Evolutionary conservation across 2,113 vertebrate species (phyloP), one percentile per base, ranked within the genome.

Genomic region (Bambusicola thoracicus): DNA sequence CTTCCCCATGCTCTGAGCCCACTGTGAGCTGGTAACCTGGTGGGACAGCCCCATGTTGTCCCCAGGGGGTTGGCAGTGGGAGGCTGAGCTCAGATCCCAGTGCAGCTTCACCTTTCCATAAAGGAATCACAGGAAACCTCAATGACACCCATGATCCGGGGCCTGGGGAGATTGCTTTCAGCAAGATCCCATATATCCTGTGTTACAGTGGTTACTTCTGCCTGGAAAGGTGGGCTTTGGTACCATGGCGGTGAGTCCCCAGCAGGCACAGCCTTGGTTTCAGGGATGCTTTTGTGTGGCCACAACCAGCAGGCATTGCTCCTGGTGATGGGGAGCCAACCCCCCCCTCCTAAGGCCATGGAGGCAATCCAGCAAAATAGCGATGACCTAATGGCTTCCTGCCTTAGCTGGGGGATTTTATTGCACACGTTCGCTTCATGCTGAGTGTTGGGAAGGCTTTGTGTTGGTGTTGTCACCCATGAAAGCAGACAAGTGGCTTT

Each of bases 181-280:
- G 17, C 75, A 61, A n/a, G 18, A 13, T 20, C n/a, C 24, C 53
- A 40, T 22, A 11, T 5, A 22, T 13, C 30, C 34, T 41, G 1
- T 3, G 34, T 41, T 0, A 21, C 2, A 49, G 40, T 49, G 44
- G 59, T 74, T 41, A 9, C n/a, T 89, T 49, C n/a, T 56, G 18
- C 43, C 53, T 11, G 0, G 0, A 67, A 53, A 43, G 13, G 12
- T 19, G n/a, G 5, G 13, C 9, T 79, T 73, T 11, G 55, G 53
- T 41, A 51, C 21, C 44, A 41, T 20, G 20, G 24, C n/a, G 19
- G 17, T 2, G 6, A 69, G 48, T 20, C 29, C 41, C 10, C 7
- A 27, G 19, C 9, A 44, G 83, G 44, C 2, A 1, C 82, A 51
- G 55, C 66, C 36, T 61, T 30, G 41, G 5, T 22, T 34, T 43